Evolutionary conservation across 2,888 invertebrate genomes (phyloP), one percentile per base, ranked within the genome.

Genomic region (Platerodrilus igneus): DNA sequence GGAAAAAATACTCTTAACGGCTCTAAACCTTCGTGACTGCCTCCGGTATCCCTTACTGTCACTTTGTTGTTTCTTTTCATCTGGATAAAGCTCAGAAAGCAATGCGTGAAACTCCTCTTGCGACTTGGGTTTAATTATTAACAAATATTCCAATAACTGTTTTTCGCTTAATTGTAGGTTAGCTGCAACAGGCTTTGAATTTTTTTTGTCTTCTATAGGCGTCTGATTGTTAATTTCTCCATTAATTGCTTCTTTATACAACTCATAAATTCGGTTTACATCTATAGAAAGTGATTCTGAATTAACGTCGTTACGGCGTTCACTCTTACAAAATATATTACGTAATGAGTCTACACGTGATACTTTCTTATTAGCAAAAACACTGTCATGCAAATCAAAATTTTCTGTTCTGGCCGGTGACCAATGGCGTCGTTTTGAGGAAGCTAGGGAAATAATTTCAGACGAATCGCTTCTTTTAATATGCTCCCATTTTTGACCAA

Each of bases 401-500:
- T 40, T 33, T 28, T 42, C 43, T 33, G 40, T 48, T 36, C 62
- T 58, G 40, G 65, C 61, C 3, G 72, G 73, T 18, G 72, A 69
- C 71, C 71, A 72, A 37, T 64, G 59, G n/a, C 70, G 64, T 37
- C 67, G 62, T 42, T 68, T 57, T 23, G 66, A 62, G 8, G 68
- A 59, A 2, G 69, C 64, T 10, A 63, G 63, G 4, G 70, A 60
- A 15, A 75, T 60, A 40, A 73, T 58, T 53, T 79, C 78, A 2
- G 73, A 70, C 23, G 76, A 76, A 49, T 78, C 77, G 37, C 75
- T 72, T 37, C 76, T 67, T 56, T 74, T 76, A 41, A 79, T 59
- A 52, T 77, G 74, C 45, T 78, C 78, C 74, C 76, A 77, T 61
- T 75, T 75, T 54, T 70, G 69, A 28, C 78, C 78, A 46, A 76